phyloP scores from a whole-genome alignment of 2,797 vertebrate species.

The Gymnothorax reevesii region DNA sequence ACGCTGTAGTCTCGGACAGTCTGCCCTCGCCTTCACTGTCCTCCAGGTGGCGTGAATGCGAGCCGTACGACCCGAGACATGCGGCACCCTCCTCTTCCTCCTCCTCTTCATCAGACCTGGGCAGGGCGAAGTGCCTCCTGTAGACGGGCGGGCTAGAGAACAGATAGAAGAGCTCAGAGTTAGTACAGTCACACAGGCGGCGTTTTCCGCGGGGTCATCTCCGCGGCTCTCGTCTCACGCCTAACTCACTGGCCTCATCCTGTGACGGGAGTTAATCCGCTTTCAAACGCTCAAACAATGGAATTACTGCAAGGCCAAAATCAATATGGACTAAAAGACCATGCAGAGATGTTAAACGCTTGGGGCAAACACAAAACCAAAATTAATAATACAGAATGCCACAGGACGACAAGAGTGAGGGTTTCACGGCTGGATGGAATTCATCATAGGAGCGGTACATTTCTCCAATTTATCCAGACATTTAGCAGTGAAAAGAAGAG shows the following conservation, averaged over 20 bases:
- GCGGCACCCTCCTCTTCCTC: conserved; percentile 77
- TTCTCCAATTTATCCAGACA: conserved; percentile 7
- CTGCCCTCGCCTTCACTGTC: conserved; percentile 76
- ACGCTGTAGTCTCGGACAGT: conserved; percentile 69
- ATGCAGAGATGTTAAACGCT: conserved; percentile 15
- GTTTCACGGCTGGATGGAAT: not conserved
- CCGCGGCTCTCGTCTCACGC: not conserved
- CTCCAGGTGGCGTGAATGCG: conserved; percentile 69
- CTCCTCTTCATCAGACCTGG: conserved; percentile 86
- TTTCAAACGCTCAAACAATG: not conserved
- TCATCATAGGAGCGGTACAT: not conserved
- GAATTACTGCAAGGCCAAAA: not conserved
- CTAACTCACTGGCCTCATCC: not conserved
- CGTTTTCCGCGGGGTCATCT: not conserved
- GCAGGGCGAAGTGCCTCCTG: conserved; percentile 73
- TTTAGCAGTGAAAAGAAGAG: not conserved
- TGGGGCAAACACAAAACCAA: conserved; percentile 25
- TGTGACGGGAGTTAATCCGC: not conserved
- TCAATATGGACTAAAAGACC: conserved; percentile 15
- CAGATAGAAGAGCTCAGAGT: not conserved
- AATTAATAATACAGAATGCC: not conserved
- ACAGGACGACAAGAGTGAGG: not conserved
- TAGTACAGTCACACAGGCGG: no score
- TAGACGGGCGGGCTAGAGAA: conserved; percentile 76
- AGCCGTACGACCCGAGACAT: conserved; percentile 60